These are phyloP conservation scores for Babyrousa celebensis DNA, from an alignment of 2,797 vertebrate species.

Conservation along the genomic window DNA sequence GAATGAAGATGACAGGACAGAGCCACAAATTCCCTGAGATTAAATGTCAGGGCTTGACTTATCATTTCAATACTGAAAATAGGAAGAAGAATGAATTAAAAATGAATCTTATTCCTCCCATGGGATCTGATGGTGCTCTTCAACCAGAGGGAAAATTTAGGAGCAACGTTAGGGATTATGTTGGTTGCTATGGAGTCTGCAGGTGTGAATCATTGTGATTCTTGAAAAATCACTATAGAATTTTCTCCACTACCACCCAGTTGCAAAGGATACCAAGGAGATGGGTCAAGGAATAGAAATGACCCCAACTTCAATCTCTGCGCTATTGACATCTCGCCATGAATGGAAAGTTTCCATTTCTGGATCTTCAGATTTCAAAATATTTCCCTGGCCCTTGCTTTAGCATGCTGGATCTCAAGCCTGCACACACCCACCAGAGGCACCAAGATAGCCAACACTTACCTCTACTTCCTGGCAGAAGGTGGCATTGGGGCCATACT, in stretches of 20 bases:
- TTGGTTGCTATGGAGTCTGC: background rate
- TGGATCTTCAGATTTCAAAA: background rate
- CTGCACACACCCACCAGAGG: background rate
- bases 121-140: background rate
- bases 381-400: background rate
- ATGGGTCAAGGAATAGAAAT: background rate
- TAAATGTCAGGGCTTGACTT: background rate
- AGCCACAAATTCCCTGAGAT: background rate
- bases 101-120: background rate
- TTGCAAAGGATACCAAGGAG: background rate
- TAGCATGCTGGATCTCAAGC: background rate
- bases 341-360: background rate
- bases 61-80: background rate
- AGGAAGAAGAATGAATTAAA: background rate
- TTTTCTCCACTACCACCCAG: background rate
- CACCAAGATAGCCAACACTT: constrained; percentile 87
- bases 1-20: background rate
- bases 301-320: background rate
- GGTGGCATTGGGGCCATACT: constrained; percentile 97
- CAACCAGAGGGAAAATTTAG: background rate
- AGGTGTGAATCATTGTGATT: background rate
- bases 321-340: background rate
- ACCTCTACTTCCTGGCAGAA: constrained; percentile 98
- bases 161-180: background rate
- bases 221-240: background rate